Conservation (phyloP, 2,888 invertebrate genomes). For the Conistra vaccinii region DNA sequence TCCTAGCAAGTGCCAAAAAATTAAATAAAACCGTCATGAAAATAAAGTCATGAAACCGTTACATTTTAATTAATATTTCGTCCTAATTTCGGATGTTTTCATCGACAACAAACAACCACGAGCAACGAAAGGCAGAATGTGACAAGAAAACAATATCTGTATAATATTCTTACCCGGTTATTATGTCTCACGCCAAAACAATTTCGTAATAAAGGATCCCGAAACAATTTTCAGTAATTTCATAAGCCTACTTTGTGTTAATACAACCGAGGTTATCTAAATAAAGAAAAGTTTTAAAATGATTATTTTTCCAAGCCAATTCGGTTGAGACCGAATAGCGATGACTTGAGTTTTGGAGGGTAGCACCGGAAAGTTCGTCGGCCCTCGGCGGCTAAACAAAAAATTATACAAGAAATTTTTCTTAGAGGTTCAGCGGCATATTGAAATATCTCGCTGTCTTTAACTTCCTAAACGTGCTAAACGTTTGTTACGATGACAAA, state of each 20-base stretch:
- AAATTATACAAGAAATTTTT: slow-evolving; percentile 74
- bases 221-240: slow-evolving; percentile 64
- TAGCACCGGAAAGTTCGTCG: slow-evolving; percentile 71
- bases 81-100: slow-evolving; percentile 41
- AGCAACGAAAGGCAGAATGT: slow-evolving; percentile 21
- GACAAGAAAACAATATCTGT: slow-evolving; percentile 52
- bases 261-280: slow-evolving; percentile 59
- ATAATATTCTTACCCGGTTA: slow-evolving; percentile 48
- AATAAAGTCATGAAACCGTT: slow-evolving; percentile 27
- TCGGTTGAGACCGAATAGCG: slow-evolving; percentile 74
- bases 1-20: slow-evolving; percentile 2
- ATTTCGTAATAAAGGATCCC: slow-evolving; percentile 56
- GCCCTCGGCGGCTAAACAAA: slow-evolving; percentile 71
- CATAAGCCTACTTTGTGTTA: slow-evolving; percentile 63
- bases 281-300: slow-evolving; percentile 73
- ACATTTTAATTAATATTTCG: slow-evolving; percentile 43
- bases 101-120: slow-evolving; percentile 32
- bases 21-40: slow-evolving; percentile 2
- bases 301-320: slow-evolving; percentile 78
- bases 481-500: slow-evolving; percentile 34
- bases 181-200: slow-evolving; percentile 56
- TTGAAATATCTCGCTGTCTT: slow-evolving; percentile 70
- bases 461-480: slow-evolving; percentile 60
- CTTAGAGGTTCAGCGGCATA: slow-evolving; percentile 61
- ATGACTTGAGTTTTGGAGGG: slow-evolving; percentile 79